These are phyloP conservation scores for Anseranas semipalmata DNA, from an alignment of 2,113 vertebrate species.

Conservation along the genomic window DNA sequence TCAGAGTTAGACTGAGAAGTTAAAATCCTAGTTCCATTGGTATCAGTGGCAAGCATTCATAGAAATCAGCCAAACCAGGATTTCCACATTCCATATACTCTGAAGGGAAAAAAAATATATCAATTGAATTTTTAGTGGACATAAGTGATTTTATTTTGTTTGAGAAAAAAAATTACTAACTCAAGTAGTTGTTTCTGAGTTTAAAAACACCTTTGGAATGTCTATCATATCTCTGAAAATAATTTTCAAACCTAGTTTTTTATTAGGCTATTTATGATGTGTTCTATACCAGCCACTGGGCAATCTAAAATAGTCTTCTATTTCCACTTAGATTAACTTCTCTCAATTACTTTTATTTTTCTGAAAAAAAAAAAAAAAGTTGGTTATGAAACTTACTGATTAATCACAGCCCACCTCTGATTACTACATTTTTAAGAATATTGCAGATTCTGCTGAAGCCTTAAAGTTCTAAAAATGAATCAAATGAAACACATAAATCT, in stretches of 20 bases:
- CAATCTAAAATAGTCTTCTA: not conserved
- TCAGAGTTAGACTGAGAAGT: not conserved
- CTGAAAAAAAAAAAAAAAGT: not conserved
- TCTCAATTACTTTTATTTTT: not conserved
- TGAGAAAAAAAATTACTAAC: too few relatives aligned
- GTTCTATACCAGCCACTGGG: not conserved
- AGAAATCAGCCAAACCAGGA: not conserved
- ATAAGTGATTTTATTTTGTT: not conserved
- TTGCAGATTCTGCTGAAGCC: not conserved
- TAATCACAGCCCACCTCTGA: not conserved
- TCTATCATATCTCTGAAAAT: not conserved
- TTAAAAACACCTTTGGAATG: not conserved
- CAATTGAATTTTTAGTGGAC: not conserved
- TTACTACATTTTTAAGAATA: not conserved
- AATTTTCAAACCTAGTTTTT: not conserved
- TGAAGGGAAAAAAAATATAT: not conserved
- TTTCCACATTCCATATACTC: not conserved
- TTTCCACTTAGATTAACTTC: not conserved
- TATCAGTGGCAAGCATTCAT: not conserved
- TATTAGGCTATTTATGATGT: not conserved
- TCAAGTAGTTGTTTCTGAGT: not conserved
- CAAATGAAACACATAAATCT: not conserved
- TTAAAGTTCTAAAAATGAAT: not conserved
- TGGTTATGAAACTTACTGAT: not conserved
- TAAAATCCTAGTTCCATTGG: not conserved